Base-by-base conservation (phyloP, 2,888 invertebrate species). In the Gymnosoma rotundatum region DNA sequence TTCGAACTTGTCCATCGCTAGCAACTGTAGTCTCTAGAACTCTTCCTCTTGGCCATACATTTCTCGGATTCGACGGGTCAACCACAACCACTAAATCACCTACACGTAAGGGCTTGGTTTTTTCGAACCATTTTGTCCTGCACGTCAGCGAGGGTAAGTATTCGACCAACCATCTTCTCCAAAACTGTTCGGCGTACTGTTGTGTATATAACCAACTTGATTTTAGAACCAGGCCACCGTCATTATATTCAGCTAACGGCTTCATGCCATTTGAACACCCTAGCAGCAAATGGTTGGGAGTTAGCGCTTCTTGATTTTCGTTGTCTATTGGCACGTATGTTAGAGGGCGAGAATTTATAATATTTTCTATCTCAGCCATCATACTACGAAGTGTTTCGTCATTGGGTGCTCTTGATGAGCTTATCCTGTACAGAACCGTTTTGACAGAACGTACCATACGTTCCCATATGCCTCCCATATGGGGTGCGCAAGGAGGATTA, bases 401-500 rank as follows among this genome's bases (percentile, higher is more conserved):
- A 12, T 45, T 45, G 9, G 45, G 45, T 45, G 14, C 14, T 45
- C 14, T 45, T 14, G 45, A 45, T 45, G 45, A 12, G 9, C 36
- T 54, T 25, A 69, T 69, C 18, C 54, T 69, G 18, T 69, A 70
- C n/a, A 52, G 32, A 54, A 54, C 45, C 45, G 70, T 21, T 25
- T 70, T 70, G 9, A 70, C 58, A 8, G 73, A 63, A n/a, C 63
- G 61, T 8, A 73, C 73, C 20, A 73, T 6, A 16, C 73, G 61
- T 50, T 73, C 73, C 73, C 73, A 73, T 0, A 60, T n/a, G 12
- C 12, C n/a, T 52, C 72, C 72, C 72, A 73, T 70, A 18, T 70
- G 70, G n/a, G 70, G 70, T 0, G 72, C 50, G 6, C n/a, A 5
- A 50, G 50, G 50, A 3, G 50, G 50, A 9, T 50, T 50, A 18